These are phyloP conservation scores for Caenorhabditis macrosperma DNA, from an alignment of 2,888 invertebrate genomes.

Conservation along the genomic window DNA sequence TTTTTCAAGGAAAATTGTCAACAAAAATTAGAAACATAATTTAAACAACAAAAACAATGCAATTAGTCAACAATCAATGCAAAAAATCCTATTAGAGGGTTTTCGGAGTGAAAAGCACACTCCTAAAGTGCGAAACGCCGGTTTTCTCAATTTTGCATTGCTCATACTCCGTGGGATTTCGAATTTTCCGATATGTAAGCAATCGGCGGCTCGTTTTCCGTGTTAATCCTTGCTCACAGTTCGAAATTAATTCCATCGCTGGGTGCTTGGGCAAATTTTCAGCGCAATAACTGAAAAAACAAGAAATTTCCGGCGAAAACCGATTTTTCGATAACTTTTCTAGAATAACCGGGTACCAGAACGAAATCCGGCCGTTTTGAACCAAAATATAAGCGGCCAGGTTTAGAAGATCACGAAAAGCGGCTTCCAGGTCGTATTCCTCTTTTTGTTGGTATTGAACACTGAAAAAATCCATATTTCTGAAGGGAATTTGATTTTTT, in stretches of 20 bases:
- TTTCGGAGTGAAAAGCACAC: conserved; percentile 29
- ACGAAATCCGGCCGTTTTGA: conserved; percentile 89
- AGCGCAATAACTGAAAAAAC: conserved; percentile 80
- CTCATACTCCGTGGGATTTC: conserved; percentile 51
- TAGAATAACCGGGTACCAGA: conserved; percentile 95
- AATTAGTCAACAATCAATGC: conserved; percentile 14
- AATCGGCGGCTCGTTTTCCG: conserved; percentile 69
- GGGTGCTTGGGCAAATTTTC: conserved; percentile 88
- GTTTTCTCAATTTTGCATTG: conserved; percentile 30
- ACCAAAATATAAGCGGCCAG: conserved; percentile 89
- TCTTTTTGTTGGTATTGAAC: conserved; percentile 84
- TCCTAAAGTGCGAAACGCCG: conserved; percentile 50
- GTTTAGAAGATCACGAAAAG: conserved; percentile 86
- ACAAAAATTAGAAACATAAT: background rate
- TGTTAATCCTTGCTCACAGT: conserved; percentile 91
- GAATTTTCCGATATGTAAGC: conserved; percentile 70
- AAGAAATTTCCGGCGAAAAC: too few species aligned
- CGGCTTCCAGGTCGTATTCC: conserved; percentile 86
- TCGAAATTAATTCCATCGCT: conserved; percentile 87
- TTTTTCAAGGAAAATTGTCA: background rate
- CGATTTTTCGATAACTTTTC: conserved; percentile 81
- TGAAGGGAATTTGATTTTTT: background rate
- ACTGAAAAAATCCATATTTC: too few species aligned
- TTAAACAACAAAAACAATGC: background rate
- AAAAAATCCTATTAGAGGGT: background rate